phyloP scores from a whole-genome alignment of 1,140 invertebrate species.

The Sminthurides bifidus region DNA sequence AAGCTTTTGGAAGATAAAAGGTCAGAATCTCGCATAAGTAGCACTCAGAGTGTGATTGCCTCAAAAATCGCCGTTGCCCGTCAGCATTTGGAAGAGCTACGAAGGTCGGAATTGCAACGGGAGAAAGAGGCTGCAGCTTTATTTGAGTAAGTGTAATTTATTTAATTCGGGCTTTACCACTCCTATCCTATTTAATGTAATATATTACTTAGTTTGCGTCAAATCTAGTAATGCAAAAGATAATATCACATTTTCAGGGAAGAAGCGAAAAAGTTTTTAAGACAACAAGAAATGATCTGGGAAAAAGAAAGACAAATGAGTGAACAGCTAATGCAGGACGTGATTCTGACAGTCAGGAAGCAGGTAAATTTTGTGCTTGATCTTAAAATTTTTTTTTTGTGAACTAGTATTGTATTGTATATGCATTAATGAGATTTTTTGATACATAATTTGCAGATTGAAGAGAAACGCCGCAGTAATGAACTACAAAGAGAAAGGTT shows the following conservation, averaged over 20 bases:
- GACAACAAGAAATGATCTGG: constrained; percentile 1
- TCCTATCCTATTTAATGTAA: neutral
- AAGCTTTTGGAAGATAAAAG: neutral
- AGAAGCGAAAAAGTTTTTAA: constrained; percentile 1
- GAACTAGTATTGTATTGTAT: neutral
- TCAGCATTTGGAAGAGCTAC: neutral
- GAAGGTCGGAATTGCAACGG: neutral
- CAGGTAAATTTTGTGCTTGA: constrained; percentile 4
- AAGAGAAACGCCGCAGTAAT: constrained; percentile 1
- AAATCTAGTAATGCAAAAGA: too few species aligned
- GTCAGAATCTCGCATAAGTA: neutral
- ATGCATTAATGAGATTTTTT: neutral
- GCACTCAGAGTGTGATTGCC: neutral
- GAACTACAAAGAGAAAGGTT: neutral
- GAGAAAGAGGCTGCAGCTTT: neutral
- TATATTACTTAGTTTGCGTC: neutral
- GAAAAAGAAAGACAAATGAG: constrained; percentile 3
- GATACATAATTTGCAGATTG: constrained; percentile 1
- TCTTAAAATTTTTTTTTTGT: neutral
- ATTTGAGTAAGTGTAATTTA: constrained; percentile 4
- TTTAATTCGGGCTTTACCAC: neutral
- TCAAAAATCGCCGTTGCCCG: neutral
- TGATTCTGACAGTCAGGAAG: neutral
- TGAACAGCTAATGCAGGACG: constrained; percentile 3
- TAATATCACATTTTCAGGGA: constrained; percentile 1